Percentiles rank a stretch among this genome's conserved stretches.
phyloP scores from a whole-genome alignment of 2,888 invertebrate genomes.

The Oscheius onirici region DNA sequence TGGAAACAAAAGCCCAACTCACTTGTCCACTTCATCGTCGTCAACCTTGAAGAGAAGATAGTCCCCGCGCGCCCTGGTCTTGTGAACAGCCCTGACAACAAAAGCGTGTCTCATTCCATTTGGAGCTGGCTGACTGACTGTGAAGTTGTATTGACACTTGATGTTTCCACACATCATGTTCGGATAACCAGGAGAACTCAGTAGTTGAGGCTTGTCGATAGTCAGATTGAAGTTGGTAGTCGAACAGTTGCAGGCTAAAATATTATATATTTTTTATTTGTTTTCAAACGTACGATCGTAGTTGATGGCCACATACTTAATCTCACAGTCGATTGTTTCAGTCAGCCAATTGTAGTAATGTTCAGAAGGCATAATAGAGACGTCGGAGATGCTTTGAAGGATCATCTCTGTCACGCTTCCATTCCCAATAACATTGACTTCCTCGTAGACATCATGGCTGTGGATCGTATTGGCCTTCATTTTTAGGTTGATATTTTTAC shows the following conservation, averaged over 20 bases:
- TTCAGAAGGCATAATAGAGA: background rate
- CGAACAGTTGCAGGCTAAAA: constrained; percentile 8
- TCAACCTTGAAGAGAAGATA: background rate
- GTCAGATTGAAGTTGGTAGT: background rate
- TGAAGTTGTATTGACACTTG: constrained; percentile 9
- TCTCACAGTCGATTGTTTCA: background rate
- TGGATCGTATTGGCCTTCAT: background rate
- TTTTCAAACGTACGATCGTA: constrained; percentile 7
- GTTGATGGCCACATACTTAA: background rate
- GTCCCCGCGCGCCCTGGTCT: constrained; percentile 4
- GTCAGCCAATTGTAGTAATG: background rate
- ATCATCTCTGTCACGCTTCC: background rate
- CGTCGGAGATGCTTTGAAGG: background rate
- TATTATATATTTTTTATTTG: background rate
- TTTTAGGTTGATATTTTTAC: background rate
- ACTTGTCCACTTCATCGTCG: background rate
- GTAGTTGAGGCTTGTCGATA: background rate
- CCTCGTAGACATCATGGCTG: background rate
- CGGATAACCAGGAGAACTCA: constrained; percentile 15
- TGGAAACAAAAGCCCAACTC: background rate
- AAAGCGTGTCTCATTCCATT: background rate
- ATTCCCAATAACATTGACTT: background rate
- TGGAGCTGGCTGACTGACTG: background rate
- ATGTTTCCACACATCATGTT: background rate
- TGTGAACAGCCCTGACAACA: background rate